These are phyloP conservation scores for Vidua macroura DNA, from an alignment of 2,113 vertebrate species.

Conservation along the genomic window DNA sequence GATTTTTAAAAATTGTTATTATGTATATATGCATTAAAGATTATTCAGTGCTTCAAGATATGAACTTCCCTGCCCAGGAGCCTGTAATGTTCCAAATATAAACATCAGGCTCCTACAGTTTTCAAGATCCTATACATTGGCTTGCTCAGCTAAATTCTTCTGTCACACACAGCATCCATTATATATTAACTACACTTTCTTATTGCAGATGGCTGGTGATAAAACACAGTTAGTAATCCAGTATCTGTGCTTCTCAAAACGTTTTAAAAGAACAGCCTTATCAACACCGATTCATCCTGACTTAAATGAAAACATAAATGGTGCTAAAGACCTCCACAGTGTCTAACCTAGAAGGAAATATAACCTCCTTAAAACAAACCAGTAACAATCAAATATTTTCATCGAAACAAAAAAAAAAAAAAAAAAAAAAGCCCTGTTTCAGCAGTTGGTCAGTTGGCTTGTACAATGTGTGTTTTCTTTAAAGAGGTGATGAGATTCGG, in stretches of 20 bases:
- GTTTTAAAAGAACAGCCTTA: conserved; percentile 28
- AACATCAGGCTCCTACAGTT: conserved; percentile 35
- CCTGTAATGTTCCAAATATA: conserved; percentile 1
- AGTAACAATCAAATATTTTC: conserved; percentile 25
- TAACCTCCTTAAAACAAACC: conserved; percentile 16
- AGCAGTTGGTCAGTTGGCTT: background rate
- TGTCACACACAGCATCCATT: conserved; percentile 40
- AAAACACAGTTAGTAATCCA: conserved; percentile 33
- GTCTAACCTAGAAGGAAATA: conserved; percentile 10
- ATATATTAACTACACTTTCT: conserved; percentile 25
- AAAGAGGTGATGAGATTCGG: conserved; percentile 27
- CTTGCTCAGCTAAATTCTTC: conserved; percentile 12
- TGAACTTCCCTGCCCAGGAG: conserved; percentile 13
- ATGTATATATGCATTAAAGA: background rate
- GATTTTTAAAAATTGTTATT: background rate
- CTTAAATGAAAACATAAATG: conserved; percentile 21
- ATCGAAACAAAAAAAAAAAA: background rate
- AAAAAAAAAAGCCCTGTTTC: background rate
- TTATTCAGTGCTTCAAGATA: conserved; percentile 29
- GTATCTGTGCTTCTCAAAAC: conserved; percentile 1
- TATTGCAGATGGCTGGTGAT: conserved; percentile 17
- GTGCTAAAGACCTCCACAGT: background rate
- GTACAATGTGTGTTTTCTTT: conserved; percentile 2
- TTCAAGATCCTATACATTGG: background rate
- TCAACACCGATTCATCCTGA: conserved; percentile 19